Percentiles rank a stretch among this genome's conserved stretches.
Conservation (phyloP, 2,888 invertebrate genomes). For the Globia sparganii region DNA sequence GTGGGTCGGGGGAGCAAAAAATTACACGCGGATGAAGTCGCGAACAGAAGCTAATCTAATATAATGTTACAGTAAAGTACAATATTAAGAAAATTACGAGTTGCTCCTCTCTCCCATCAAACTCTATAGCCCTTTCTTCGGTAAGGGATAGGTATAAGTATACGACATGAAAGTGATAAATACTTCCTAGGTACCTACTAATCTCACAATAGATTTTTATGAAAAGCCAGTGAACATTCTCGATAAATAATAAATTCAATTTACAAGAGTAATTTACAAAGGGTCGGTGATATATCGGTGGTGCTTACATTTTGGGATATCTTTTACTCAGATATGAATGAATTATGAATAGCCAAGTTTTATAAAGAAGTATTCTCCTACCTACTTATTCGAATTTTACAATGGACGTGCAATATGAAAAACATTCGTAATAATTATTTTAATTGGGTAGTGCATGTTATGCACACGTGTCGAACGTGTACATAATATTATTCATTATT, state of each 20-base stretch:
- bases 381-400: background rate
- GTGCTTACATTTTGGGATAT: conserved; percentile 5
- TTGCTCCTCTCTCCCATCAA: conserved; percentile 1
- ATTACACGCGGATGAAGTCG: too few species aligned
- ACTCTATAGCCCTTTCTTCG: conserved; percentile 18
- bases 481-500: background rate
- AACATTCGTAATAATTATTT: background rate
- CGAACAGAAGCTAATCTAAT: too few species aligned
- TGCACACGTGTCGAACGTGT: background rate
- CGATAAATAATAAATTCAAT: conserved; percentile 33
- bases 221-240: conserved; percentile 21
- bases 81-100: conserved; percentile 36
- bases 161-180: conserved; percentile 38
- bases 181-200: conserved; percentile 8
- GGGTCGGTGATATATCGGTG: conserved; percentile 30
- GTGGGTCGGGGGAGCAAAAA: too few species aligned
- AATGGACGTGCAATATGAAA: background rate
- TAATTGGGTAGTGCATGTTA: background rate
- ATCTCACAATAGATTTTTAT: conserved; percentile 14
- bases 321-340: background rate
- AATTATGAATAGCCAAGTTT: conserved; percentile 4
- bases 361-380: background rate
- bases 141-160: conserved; percentile 3
- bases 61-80: background rate
- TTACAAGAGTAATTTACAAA: conserved; percentile 17